A percentile compares a stretch with the other conserved stretches of the same genome.
phyloP scores from a whole-genome alignment of 2,113 vertebrate genomes.

The Oenanthe oenanthe region DNA sequence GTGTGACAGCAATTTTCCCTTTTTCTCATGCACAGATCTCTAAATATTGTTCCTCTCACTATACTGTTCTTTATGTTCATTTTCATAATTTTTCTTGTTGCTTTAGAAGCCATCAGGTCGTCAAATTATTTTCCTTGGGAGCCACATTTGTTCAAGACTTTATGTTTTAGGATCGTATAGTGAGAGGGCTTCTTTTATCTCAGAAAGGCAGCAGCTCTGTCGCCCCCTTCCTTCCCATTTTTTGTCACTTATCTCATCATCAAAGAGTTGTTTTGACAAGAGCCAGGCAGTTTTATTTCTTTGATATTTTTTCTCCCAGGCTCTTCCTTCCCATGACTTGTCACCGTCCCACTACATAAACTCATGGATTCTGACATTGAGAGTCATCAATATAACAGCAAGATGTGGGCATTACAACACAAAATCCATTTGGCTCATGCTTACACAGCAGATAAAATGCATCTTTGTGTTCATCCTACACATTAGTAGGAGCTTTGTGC shows the following conservation, averaged over 20 bases:
- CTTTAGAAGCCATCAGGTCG: not conserved
- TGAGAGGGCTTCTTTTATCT: not conserved
- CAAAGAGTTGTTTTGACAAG: conserved; percentile 16
- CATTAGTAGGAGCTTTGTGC: not conserved
- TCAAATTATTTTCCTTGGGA: not conserved
- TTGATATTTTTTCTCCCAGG: not conserved
- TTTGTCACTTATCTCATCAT: not conserved
- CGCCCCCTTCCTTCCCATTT: not conserved
- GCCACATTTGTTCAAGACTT: not conserved
- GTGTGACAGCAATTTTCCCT: not conserved
- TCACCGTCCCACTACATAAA: not conserved
- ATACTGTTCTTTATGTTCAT: not conserved
- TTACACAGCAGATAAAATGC: not conserved
- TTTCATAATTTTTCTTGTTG: not conserved
- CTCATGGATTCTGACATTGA: not conserved
- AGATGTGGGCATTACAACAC: not conserved
- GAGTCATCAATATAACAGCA: not conserved
- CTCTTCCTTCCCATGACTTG: not conserved
- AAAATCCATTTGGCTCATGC: not conserved
- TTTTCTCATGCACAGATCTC: not conserved
- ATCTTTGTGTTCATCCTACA: not conserved
- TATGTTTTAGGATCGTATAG: not conserved
- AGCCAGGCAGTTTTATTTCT: not conserved
- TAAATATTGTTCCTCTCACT: not conserved
- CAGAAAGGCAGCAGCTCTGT: not conserved